Evolutionary conservation across 1,140 invertebrate species (phyloP), one percentile per base, ranked within the genome.

Genomic region (Copidosoma floridanum): DNA sequence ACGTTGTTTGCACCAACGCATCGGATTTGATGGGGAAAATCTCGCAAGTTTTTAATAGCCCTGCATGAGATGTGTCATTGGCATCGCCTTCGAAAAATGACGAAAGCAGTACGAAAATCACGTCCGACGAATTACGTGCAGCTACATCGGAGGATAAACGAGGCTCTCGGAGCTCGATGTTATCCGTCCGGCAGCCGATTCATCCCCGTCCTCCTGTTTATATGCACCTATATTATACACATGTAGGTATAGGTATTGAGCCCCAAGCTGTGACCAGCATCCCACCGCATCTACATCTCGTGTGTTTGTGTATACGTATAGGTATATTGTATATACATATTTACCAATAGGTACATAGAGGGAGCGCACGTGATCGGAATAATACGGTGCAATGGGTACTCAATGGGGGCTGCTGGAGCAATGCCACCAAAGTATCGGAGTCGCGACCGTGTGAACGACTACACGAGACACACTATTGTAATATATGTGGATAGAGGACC

Each of bases 401-500:
- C 26, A 50, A 41, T 55, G 37, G 59, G 43, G 59, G 52, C 50
- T n/a, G n/a, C n/a, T 60, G 58, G 48, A 48, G 16, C 11, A 11
- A 24, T 21, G 44, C 41, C 48, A 38, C 47, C 23, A 51, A n/a
- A n/a, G n/a, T n/a, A n/a, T n/a, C n/a, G n/a, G n/a, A n/a, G n/a
- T n/a, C n/a, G n/a, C n/a, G n/a, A n/a, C n/a, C n/a, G n/a, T n/a
- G n/a, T n/a, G n/a, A n/a, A n/a, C n/a, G n/a, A n/a, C n/a, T n/a
- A n/a, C n/a, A n/a, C n/a, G n/a, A n/a, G n/a, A n/a, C n/a, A n/a
- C n/a, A n/a, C n/a, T n/a, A n/a, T n/a, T n/a, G n/a, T n/a, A n/a
- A n/a, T n/a, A n/a, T n/a, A n/a, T n/a, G n/a, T n/a, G n/a, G 47
- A 43, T 12, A 40, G 38, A 51, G 40, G 69, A 70, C 69, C 69